Evolutionary conservation across 2,888 invertebrate genomes (phyloP), one percentile per base, ranked within the genome.

Genomic region (Bugulina stolonifera): DNA sequence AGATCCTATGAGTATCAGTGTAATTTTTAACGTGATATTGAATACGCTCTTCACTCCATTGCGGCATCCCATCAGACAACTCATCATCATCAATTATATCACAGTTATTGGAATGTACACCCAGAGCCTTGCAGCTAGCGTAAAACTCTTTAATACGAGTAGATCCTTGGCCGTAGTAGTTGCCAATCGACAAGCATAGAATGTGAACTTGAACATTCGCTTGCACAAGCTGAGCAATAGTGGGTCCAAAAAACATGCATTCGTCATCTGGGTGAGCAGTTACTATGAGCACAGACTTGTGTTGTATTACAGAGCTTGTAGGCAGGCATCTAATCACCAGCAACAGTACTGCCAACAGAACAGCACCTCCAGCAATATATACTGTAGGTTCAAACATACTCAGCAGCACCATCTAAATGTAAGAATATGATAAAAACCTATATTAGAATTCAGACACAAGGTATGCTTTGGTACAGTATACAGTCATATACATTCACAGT

Each of bases 211-310:
- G 87, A 79, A 89, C 89, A 76, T 88, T 87, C 76, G 88, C 87
- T 69, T 89, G 87, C 77, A 74, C 64, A n/a, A 78, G 72, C 1
- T 74, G 43, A 18, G 78, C 69, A 32, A 82, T 77, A 2, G 83
- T 79, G 25, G 99, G 99, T 0, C 94, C 93, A 84, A 99, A 99
- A 85, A 99, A 99, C 98, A 99, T 97, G 78, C 93, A 93, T 84
- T 99, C 98, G 83, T 99, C 98, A 84, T 99, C 98, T 23, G 98
- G 98, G 87, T 99, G 99, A 29, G 98, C 95, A 58, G 89, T 92
- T 0, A 97, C 90, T 72, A 98, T 83, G 35, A 97, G 85, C 58
- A 93, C 89, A 77, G 92, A 86, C 54, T 87, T 84, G 32, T 64
- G 64, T 55, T 55, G 43, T 5, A 18, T 43, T 10, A 43, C 18